Conservation (phyloP, 2,113 vertebrate genomes). For the Sorex fumeus region DNA sequence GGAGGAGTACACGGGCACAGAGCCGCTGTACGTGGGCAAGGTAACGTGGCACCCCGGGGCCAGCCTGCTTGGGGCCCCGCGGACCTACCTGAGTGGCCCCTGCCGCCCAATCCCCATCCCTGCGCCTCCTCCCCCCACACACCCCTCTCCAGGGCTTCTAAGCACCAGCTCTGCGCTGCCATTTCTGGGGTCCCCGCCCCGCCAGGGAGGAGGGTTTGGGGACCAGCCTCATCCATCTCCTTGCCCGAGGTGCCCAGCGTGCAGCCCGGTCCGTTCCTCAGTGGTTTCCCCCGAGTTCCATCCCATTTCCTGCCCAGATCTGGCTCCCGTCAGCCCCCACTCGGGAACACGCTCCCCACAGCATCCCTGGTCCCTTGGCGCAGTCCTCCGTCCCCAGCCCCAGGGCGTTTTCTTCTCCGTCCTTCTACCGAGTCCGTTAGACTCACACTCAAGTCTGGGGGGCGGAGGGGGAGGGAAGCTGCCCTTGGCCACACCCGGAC, state of each 20-base stretch:
- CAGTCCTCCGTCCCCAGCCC: not conserved
- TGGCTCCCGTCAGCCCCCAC: not conserved
- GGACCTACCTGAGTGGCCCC: not conserved
- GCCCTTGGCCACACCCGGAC: not conserved
- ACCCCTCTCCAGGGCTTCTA: fast-evolving
- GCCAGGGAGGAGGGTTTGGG: not conserved
- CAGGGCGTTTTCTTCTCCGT: not conserved
- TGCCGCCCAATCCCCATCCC: fast-evolving
- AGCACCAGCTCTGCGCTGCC: fast-evolving
- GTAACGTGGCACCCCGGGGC: conserved; percentile 87
- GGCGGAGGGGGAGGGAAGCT: not conserved
- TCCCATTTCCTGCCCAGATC: not conserved
- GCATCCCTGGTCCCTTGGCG: not conserved
- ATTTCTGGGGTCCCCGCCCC: fast-evolving
- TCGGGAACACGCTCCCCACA: not conserved
- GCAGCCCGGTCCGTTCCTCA: not conserved
- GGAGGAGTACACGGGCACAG: conserved; percentile 98
- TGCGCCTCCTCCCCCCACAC: too few relatives aligned
- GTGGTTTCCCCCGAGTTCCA: not conserved
- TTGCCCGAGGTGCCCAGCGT: not conserved
- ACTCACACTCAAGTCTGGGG: conserved; percentile 6
- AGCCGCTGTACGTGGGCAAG: conserved; percentile 98
- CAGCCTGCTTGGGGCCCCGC: not conserved
- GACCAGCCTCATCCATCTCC: not conserved
- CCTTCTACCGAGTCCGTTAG: not conserved